Evolutionary conservation across 2,113 vertebrate genomes (phyloP).

Genomic region (Pterocles orientalis): DNA sequence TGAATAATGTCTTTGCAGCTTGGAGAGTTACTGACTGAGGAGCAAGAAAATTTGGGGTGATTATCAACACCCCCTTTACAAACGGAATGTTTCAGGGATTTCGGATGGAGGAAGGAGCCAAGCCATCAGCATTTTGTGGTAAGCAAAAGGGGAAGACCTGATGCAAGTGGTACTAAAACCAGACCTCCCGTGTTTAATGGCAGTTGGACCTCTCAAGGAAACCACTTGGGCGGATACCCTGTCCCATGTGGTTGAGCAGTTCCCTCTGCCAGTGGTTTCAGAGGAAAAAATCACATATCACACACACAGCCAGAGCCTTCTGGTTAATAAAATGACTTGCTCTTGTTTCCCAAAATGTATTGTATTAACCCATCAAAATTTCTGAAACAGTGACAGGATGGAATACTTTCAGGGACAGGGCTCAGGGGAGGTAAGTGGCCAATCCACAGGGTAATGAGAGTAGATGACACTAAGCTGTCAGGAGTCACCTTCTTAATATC

Average conservation of each 20-base stretch:
- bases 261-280: constrained; percentile 31
- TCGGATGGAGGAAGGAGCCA: neutral
- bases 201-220: constrained; percentile 35
- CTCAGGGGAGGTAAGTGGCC: neutral
- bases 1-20: neutral
- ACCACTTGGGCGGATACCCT: constrained; percentile 14
- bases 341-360: neutral
- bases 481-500: neutral
- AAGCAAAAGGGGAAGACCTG: neutral
- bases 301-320: neutral
- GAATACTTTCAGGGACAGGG: neutral
- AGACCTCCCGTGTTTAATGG: constrained; percentile 32
- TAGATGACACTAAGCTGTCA: neutral
- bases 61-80: neutral
- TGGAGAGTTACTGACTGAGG: neutral
- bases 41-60: neutral
- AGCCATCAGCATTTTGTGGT: neutral
- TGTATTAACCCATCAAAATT: neutral
- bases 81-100: neutral
- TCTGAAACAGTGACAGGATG: fast-evolving
- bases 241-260: neutral
- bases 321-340: neutral
- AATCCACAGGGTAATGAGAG: fast-evolving
- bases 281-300: neutral
- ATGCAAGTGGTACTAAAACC: neutral